Base-by-base conservation (phyloP, 2,113 vertebrate species). In the Climacteris rufus region DNA sequence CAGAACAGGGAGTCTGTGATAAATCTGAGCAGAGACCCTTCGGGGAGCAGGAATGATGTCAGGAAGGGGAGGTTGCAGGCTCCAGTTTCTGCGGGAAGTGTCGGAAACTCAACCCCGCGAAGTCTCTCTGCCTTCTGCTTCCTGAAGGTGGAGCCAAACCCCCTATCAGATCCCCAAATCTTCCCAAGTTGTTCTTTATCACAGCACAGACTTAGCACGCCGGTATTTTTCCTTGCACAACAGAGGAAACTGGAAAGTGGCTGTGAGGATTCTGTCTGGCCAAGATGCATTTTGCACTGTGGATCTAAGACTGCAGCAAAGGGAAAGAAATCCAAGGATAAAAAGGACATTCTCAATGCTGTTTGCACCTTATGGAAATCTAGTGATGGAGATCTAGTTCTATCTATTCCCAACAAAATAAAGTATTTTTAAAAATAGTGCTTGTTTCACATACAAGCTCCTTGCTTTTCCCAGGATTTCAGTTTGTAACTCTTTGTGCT, bases 91-190 rank as follows among this genome's bases (percentile, higher is more conserved):
- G 66, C 59, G 65, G 39, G 71, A 52, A 35, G 56, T 5, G 30
- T 15, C 45, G 27, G 61, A 87, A 65, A 44, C 49, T 33, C 35
- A 40, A 61, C 65, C 13, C 66, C 5, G 18, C 33, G 57, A n/a
- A 66, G 89, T 76, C 79, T 68, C 52, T 81, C 77, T 95, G 91
- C 96, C 70, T 89, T 22, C n/a, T 47, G 88, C 45, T 91, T 97
- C 97, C 98, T 97, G 97, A 86, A 98, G 98, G 95, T 97, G 98
- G 98, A 97, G 97, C 97, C 97, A 97, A 93, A 95, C 86, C 74
- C 94, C 96, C 94, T 96, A 92, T 91, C 95, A 96, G 92, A 87
- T 71, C 81, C 83, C 75, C 64, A 24, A 15, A 76, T 83, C 87
- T 87, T 18, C 83, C 52, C 74, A 54, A 78, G 42, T 25, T 71